Base-by-base conservation (phyloP, 2,113 vertebrate species). In the Eleginops maclovinus region DNA sequence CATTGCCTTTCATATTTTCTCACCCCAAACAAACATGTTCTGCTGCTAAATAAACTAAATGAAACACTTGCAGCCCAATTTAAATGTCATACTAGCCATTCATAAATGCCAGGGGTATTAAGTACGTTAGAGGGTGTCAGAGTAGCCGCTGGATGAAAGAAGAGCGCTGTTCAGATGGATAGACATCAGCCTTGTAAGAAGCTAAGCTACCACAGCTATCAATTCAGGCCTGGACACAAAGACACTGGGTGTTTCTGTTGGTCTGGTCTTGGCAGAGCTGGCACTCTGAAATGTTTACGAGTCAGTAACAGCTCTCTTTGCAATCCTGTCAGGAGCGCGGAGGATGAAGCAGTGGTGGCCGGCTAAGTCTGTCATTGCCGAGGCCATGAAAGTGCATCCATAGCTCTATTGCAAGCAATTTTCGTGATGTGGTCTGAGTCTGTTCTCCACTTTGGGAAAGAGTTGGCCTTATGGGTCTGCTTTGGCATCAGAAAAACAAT, bases 161-260 rank as follows among this genome's bases (percentile, higher is more conserved):
- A 92, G 63, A 72, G 72, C 56, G 36, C 56, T 70, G 84, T 86
- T 91, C 58, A 91, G 71, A 71, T 47, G 51, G 71, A 81, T 84
- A 21, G 82, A 71, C 82, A 73, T 75, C 75, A 53, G 72, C 70
- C 74, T 68, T 71, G 69, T 85, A 63, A 63, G 67, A 41, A 74
- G 75, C 79, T 75, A 88, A 84, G 84, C 69, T 13, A 59, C 72
- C 86, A 86, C 82, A 79, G 78, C 75, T 87, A 86, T 87, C 87
- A 86, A 87, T 89, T 91, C 83, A 89, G 62, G 58, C 50, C 51
- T 1, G 55, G 46, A 66, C 53, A 91, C 87, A 91, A 89, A 88
- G 90, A 69, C 40, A 64, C 81, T 63, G 75, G 87, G 81, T 91
- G 84, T 76, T 74, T 68, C 40, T 49, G 63, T 59, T 5, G 43